Evolutionary conservation across 1,140 invertebrate species (phyloP).

Genomic region (Drosophila rhopaloa): DNA sequence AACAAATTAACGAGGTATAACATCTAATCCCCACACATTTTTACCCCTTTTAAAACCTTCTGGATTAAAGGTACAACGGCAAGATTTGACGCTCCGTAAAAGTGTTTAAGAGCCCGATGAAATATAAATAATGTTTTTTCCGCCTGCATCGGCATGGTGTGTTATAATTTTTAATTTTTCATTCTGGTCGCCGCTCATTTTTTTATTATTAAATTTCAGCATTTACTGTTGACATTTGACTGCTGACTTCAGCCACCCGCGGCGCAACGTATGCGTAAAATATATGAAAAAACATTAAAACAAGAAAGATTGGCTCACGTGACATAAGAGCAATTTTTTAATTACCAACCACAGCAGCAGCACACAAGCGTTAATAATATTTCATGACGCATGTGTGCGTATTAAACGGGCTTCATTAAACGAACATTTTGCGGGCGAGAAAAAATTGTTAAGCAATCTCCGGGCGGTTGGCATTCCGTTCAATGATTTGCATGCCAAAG

Average conservation of each 20-base stretch:
- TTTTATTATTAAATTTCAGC: constrained; percentile 60
- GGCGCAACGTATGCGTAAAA: constrained; percentile 51
- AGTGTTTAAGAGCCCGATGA: constrained; percentile 26
- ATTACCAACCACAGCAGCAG: constrained; percentile 62
- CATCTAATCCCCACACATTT: constrained; percentile 10
- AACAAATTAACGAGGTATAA: constrained; percentile 10
- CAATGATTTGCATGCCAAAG: constrained; percentile 65
- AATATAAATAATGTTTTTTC: constrained; percentile 32
- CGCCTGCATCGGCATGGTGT: constrained; percentile 15
- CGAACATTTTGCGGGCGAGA: constrained; percentile 33
- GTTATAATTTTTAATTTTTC: constrained; percentile 47
- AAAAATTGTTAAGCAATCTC: constrained; percentile 31
- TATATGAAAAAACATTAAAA: constrained; percentile 51
- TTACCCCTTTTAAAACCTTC: neutral
- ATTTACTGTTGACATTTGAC: constrained; percentile 65
- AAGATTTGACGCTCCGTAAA: constrained; percentile 11
- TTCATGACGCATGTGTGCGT: constrained; percentile 38
- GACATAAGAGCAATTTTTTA: constrained; percentile 78
- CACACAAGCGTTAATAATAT: constrained; percentile 51
- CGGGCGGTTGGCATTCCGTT: constrained; percentile 38
- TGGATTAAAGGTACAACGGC: constrained; percentile 23
- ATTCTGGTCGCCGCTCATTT: constrained; percentile 15
- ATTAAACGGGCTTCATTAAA: constrained; percentile 54
- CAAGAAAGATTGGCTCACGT: constrained; percentile 51
- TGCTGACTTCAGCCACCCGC: constrained; percentile 46